Base-by-base conservation (phyloP, 2,888 invertebrate genomes). In the Aleiodes leptofemur region DNA sequence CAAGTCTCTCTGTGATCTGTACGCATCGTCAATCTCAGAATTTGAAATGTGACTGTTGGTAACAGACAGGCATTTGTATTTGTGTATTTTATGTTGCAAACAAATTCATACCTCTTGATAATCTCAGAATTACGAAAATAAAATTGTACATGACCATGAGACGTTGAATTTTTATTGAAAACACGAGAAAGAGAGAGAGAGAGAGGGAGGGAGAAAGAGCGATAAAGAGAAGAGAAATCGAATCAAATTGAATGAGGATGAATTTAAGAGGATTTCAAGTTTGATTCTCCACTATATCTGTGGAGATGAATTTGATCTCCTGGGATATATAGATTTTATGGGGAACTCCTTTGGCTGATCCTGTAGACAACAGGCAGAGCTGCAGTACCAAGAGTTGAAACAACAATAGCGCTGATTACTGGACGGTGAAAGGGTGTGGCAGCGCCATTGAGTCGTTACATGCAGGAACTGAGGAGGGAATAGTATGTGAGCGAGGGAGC, bases 361-460 rank as follows among this genome's bases (percentile, higher is more conserved):
- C 55, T 64, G 55, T 69, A 72, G 69, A 72, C 77, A 72, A 34
- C 72, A 78, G 77, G 73, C 72, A 77, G 73, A 78, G 74, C 74
- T 77, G 73, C 78, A 76, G 74, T 69, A 75, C 74, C 79, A 79
- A 82, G 81, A 86, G 85, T 85, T 85, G 84, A 85, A 86, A 87
- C 83, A 87, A 88, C 87, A 88, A 88, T 87, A 88, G 87, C 85
- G 86, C 85, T 88, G 88, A 88, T 88, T 88, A 87, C 86, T 86
- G 85, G 86, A 86, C 86, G 87, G 86, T 84, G 84, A 87, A 88
- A 88, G 88, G 88, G 88, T 87, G 88, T 88, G 88, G 88, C 88
- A 86, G 84, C 86, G 85, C 87, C 88, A 88, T 88, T 87, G 86
- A 87, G 87, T 88, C 87, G 88, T 88, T 87, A 86, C 85, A 87